These are phyloP conservation scores for Anabacerthia variegaticeps DNA, from an alignment of 2,797 vertebrate species.

Conservation along the genomic window DNA sequence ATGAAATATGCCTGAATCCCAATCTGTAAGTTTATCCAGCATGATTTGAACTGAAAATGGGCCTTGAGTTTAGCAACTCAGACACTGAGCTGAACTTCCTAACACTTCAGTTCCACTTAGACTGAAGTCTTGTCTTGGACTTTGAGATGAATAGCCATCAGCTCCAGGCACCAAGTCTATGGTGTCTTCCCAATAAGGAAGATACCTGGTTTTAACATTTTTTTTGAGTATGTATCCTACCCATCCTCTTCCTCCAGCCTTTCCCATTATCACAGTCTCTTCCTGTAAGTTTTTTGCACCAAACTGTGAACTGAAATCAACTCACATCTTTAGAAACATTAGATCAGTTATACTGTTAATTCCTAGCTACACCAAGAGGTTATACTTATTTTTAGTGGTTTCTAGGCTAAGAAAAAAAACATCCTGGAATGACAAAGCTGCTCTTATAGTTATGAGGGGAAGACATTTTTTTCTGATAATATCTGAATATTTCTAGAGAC, in stretches of 20 bases:
- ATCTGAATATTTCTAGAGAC: not conserved
- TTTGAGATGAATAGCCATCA: not conserved
- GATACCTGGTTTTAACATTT: not conserved
- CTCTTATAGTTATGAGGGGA: not conserved
- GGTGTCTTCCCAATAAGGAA: not conserved
- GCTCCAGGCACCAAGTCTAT: not conserved
- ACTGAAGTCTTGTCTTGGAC: not conserved
- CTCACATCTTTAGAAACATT: not conserved
- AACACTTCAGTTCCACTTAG: not conserved
- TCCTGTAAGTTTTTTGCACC: not conserved
- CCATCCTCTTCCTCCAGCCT: fast-evolving
- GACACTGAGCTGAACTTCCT: not conserved
- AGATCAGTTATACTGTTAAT: not conserved
- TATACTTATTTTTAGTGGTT: not conserved
- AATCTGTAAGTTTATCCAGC: not conserved
- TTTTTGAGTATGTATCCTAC: fast-evolving
- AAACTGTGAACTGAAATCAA: not conserved
- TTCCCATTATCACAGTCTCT: not conserved
- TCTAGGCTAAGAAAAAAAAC: not conserved
- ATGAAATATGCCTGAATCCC: not conserved
- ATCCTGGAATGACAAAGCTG: not conserved
- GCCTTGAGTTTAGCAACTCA: not conserved
- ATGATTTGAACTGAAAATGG: not conserved
- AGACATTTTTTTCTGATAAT: not conserved
- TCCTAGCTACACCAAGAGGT: not conserved